Conservation (phyloP, 2,888 invertebrate genomes). For the Eupeodes luniger region DNA sequence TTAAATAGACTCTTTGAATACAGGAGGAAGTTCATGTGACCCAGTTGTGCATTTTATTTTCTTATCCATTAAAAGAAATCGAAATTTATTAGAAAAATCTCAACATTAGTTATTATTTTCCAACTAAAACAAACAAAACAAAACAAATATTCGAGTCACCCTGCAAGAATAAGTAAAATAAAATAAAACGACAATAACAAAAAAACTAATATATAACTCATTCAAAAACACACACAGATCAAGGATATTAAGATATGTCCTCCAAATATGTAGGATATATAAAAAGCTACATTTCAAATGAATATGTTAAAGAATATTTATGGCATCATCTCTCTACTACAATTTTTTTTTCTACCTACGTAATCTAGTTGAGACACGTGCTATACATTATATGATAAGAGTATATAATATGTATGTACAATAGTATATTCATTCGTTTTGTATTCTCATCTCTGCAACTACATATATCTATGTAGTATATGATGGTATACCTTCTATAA, state of each 20-base stretch:
- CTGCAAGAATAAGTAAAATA: background rate
- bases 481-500: slow-evolving; percentile 39
- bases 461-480: too few relatives aligned
- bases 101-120: too few relatives aligned
- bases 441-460: background rate
- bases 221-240: slow-evolving; percentile 59
- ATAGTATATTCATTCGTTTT: background rate
- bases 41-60: too few relatives aligned
- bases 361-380: too few relatives aligned
- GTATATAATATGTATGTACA: too few relatives aligned
- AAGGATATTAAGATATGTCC: slow-evolving; percentile 45
- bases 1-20: too few relatives aligned
- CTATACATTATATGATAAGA: too few relatives aligned
- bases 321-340: slow-evolving; percentile 42
- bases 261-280: slow-evolving; percentile 27
- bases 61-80: too few relatives aligned
- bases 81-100: too few relatives aligned
- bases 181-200: background rate
- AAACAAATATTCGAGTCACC: background rate
- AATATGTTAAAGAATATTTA: slow-evolving; percentile 72
- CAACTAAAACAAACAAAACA: too few relatives aligned
- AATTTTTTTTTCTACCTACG: background rate
- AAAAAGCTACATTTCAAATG: slow-evolving; percentile 45
- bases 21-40: too few relatives aligned
- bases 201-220: slow-evolving; percentile 15